Conservation (phyloP, 2,113 vertebrate species). For the Ranitomeya imitator region DNA sequence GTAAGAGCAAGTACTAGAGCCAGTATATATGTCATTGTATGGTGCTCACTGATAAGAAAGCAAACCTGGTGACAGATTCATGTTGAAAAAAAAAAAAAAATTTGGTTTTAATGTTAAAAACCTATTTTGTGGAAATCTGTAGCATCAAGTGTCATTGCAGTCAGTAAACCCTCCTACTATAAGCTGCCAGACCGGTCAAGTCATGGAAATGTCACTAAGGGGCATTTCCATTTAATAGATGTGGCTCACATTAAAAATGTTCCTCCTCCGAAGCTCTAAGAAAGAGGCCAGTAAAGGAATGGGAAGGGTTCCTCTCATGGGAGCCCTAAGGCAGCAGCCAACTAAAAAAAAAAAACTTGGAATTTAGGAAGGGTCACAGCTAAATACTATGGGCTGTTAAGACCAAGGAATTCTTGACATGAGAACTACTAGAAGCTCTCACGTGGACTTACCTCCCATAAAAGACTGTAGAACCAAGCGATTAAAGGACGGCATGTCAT, state of each 20-base stretch:
- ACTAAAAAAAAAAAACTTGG: neutral
- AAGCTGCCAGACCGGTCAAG: too few relatives aligned
- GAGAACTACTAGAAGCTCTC: neutral
- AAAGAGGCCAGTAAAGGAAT: neutral
- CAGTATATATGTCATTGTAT: too few relatives aligned
- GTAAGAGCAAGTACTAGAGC: too few relatives aligned
- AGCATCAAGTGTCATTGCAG: too few relatives aligned
- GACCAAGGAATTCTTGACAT: neutral
- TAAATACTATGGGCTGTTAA: neutral
- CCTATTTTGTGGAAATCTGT: too few relatives aligned
- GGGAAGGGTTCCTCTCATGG: neutral
- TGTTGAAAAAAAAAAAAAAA: too few relatives aligned
- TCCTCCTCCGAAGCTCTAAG: neutral
- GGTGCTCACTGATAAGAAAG: too few relatives aligned
- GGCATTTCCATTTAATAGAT: neutral
- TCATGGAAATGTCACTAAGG: neutral
- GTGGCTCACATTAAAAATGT: neutral
- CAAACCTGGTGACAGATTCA: too few relatives aligned
- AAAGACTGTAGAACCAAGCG: neutral
- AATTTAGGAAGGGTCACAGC: too few relatives aligned
- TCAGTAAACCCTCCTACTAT: too few relatives aligned
- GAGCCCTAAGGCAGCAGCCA: neutral
- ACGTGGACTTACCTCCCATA: too few relatives aligned
- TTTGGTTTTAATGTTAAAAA: too few relatives aligned
- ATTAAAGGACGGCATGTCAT: neutral